Evolutionary conservation across 2,888 invertebrate genomes (phyloP).

Genomic region (Apeira syringaria): DNA sequence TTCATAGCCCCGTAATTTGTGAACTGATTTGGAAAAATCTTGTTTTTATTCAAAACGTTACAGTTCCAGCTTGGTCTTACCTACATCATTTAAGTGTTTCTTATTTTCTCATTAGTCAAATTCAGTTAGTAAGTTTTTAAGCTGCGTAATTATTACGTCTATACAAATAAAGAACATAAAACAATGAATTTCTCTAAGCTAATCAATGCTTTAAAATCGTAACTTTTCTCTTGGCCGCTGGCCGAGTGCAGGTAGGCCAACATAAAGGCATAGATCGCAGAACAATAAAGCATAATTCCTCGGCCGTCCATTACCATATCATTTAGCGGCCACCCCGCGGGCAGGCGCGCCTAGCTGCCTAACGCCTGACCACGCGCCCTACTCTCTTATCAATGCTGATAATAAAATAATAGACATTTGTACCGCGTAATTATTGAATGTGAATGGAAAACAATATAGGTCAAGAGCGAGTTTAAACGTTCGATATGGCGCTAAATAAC

Average conservation of each 20-base stretch:
- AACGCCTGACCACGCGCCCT: constrained; percentile 32
- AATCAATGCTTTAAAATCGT: constrained; percentile 24
- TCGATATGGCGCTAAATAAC: constrained; percentile 9
- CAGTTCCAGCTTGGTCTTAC: too few species aligned
- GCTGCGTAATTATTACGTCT: too few species aligned
- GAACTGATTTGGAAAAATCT: too few species aligned
- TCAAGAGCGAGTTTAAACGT: constrained; percentile 25
- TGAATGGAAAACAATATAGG: constrained; percentile 25
- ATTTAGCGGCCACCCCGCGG: constrained; percentile 50
- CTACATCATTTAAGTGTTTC: too few species aligned
- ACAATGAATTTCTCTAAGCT: not conserved
- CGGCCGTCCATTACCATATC: constrained; percentile 71
- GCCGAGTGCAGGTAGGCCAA: constrained; percentile 35
- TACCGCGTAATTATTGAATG: constrained; percentile 27
- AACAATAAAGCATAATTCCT: constrained; percentile 68
- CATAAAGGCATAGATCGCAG: constrained; percentile 30
- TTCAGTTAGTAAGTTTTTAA: too few species aligned
- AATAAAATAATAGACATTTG: constrained; percentile 33
- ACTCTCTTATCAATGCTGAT: constrained; percentile 32
- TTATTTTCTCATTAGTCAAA: too few species aligned
- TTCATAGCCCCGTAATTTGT: too few species aligned
- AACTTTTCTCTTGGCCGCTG: constrained; percentile 27
- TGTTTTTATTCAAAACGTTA: too few species aligned
- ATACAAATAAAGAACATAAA: too few species aligned
- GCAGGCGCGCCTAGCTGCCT: constrained; percentile 35